phyloP scores from a whole-genome alignment of 2,888 invertebrate genomes.

The Nymphalis polychloros region DNA sequence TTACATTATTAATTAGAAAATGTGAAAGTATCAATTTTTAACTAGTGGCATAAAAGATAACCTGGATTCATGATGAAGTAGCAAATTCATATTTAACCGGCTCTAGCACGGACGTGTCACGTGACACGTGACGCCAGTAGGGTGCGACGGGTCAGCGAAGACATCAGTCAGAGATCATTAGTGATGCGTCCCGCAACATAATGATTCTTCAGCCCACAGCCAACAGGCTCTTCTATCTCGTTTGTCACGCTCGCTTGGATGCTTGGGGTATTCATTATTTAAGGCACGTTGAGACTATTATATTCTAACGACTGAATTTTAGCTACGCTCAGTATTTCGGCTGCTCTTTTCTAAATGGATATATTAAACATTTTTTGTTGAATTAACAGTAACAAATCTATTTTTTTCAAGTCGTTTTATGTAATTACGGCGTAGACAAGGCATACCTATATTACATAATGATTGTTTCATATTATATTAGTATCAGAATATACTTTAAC shows the following conservation, averaged over 20 bases:
- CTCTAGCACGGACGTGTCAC: background rate
- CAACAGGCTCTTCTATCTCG: slow-evolving; percentile 24
- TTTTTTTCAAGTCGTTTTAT: no score
- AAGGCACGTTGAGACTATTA: slow-evolving; percentile 29
- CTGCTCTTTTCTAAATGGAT: background rate
- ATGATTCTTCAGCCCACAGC: slow-evolving; percentile 29
- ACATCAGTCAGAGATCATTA: slow-evolving; percentile 40
- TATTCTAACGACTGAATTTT: slow-evolving; percentile 29
- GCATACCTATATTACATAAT: no score
- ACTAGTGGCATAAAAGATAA: background rate
- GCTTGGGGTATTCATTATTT: slow-evolving; percentile 31
- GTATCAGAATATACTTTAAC: no score
- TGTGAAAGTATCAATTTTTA: background rate
- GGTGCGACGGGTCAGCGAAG: slow-evolving; percentile 35
- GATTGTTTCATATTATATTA: no score
- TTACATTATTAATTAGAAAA: no score
- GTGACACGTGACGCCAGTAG: slow-evolving; percentile 29
- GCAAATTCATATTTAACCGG: background rate
- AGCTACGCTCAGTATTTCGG: background rate
- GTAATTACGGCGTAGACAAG: no score
- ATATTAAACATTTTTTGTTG: background rate
- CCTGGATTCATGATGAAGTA: background rate
- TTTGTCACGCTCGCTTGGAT: slow-evolving; percentile 31
- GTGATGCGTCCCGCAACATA: slow-evolving; percentile 34
- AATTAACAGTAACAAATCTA: no score